Evolutionary conservation across 2,888 invertebrate species (phyloP), one percentile per base, ranked within the genome.

Genomic region (Leucophenga montana): DNA sequence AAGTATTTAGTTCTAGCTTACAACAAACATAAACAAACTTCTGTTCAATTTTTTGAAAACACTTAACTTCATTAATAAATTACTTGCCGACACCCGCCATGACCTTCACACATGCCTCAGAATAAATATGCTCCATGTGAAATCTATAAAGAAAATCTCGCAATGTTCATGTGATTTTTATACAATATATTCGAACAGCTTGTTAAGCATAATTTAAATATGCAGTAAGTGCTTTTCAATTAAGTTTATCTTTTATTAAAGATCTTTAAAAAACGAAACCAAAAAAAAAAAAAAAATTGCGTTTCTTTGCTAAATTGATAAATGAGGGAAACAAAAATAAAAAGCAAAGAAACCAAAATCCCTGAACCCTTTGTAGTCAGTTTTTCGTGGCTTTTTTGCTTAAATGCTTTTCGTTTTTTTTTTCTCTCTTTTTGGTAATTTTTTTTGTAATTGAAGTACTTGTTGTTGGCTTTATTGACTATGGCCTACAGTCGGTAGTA

Each of bases 201-300:
- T 56, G 22, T 56, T 56, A 22, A 56, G 27, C 22, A 56, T 22
- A 74, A 77, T 77, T 77, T 81, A 83, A 84, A 81, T 81, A 81
- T 81, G 81, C 83, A 81, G 84, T 81, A 81, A 81, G 84, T 81
- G 81, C 81, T 79, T 72, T 81, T 81, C 81, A 81, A 81, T 81
- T 81, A 81, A 84, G 81, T 81, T 81, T 81, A 81, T 81, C 81
- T 83, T 78, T 79, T 74, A 81, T 61, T 74, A 73, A 76, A 83
- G 78, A 84, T 81, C 84, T 78, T 78, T 78, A 72, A 69, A 76
- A n/a, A n/a, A n/a, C n/a, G n/a, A n/a, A n/a, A n/a, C n/a, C n/a
- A n/a, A n/a, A n/a, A n/a, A n/a, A n/a, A 27, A 27, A 8, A 54
- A 54, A 50, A 56, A 56, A 77, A 76, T 27, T 68, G 44, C 13